Conservation (phyloP, 2,797 vertebrate genomes). For the Oryzias dopingdopingensis region DNA sequence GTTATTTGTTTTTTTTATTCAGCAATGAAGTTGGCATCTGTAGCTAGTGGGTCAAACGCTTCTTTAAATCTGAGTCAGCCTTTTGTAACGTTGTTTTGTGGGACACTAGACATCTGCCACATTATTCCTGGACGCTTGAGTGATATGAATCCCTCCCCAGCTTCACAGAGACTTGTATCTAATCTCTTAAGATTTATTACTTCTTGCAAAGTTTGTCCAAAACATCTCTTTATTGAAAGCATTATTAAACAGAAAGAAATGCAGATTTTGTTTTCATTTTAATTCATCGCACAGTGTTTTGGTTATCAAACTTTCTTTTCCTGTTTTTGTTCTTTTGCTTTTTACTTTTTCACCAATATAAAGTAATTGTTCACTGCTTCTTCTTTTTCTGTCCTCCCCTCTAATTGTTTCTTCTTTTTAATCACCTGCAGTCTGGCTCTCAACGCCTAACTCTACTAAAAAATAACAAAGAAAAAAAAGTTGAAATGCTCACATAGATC, state of each 20-base stretch:
- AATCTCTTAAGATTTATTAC: constrained; percentile 45
- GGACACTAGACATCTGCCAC: constrained; percentile 45
- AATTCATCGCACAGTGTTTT: background rate
- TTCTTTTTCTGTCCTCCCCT: background rate
- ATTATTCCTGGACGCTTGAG: constrained; percentile 20
- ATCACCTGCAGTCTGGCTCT: constrained; percentile 66
- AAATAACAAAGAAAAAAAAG: constrained; percentile 46
- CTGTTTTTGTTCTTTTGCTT: background rate
- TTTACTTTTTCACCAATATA: background rate
- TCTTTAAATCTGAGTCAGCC: constrained; percentile 31
- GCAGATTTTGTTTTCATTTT: too few relatives aligned
- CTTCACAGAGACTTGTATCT: constrained; percentile 48
- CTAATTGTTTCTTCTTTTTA: constrained; percentile 48
- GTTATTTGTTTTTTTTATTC: constrained; percentile 45
- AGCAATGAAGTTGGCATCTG: constrained; percentile 23
- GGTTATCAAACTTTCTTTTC: background rate
- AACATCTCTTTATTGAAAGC: background rate
- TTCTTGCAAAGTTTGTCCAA: constrained; percentile 28
- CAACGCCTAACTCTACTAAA: constrained; percentile 45
- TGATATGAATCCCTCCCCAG: constrained; percentile 18
- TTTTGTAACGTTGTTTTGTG: constrained; percentile 21
- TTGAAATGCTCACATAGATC: constrained; percentile 6
- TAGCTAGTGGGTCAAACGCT: background rate
- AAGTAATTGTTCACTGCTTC: background rate
- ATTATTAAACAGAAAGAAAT: too few relatives aligned